phyloP scores from a whole-genome alignment of 2,797 vertebrate genomes.

The Hephaestus fuliginosus region DNA sequence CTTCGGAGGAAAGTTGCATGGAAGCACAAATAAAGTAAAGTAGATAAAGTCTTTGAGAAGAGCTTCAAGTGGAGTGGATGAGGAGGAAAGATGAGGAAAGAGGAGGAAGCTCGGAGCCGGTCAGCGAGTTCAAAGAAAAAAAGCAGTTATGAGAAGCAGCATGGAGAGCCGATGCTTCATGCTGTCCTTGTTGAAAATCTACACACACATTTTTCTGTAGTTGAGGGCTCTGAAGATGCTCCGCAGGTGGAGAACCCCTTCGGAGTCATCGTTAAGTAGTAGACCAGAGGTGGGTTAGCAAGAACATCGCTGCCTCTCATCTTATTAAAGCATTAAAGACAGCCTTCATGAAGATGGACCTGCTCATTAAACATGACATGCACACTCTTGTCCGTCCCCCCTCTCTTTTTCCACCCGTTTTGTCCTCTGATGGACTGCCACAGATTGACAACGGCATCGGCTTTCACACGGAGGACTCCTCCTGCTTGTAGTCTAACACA shows the following conservation, averaged over 20 bases:
- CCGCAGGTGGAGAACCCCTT: constrained; percentile 25
- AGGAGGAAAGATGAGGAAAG: background rate
- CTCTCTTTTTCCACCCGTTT: constrained; percentile 33
- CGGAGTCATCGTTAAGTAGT: constrained; percentile 37
- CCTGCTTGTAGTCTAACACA: constrained; percentile 12
- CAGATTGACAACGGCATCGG: constrained; percentile 39
- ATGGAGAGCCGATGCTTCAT: background rate
- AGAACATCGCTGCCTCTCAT: constrained; percentile 23
- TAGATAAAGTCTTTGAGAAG: constrained; percentile 12
- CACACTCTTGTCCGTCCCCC: constrained; percentile 17
- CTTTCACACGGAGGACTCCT: constrained; percentile 18
- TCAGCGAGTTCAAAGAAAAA: constrained; percentile 21
- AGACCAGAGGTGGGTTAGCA: constrained; percentile 29
- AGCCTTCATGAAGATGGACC: constrained; percentile 15
- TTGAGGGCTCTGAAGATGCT: constrained; percentile 32
- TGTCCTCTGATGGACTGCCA: constrained; percentile 47
- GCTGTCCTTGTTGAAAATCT: constrained; percentile 24
- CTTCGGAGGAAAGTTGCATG: background rate
- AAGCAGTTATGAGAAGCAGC: constrained; percentile 4
- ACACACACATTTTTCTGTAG: constrained; percentile 12
- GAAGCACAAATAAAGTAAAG: constrained; percentile 31
- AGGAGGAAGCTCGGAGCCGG: background rate
- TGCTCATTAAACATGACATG: constrained; percentile 57
- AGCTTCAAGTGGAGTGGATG: constrained; percentile 8
- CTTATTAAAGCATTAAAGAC: constrained; percentile 33